Conservation (phyloP, 2,888 invertebrate genomes). For the Lamellibrachia columna region DNA sequence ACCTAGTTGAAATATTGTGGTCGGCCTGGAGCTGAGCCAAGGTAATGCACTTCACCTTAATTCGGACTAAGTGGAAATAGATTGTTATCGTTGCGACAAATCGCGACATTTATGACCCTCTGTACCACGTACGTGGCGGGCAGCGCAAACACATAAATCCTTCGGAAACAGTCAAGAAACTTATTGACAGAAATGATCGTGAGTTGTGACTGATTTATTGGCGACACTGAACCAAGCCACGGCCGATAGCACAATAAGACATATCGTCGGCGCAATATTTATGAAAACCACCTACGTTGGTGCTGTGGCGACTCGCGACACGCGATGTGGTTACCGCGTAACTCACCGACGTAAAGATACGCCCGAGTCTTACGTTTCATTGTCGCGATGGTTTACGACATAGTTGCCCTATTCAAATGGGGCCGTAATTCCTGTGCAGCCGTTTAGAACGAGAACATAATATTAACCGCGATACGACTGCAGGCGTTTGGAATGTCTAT, state of each 20-base stretch:
- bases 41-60: background rate
- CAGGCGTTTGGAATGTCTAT: background rate
- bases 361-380: background rate
- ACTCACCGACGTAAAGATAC: background rate
- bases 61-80: background rate
- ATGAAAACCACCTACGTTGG: background rate
- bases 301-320: background rate
- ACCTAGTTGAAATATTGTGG: background rate
- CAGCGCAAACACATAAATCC: background rate
- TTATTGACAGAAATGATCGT: background rate
- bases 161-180: background rate
- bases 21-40: background rate
- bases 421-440: background rate
- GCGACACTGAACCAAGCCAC: background rate
- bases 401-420: background rate
- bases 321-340: background rate
- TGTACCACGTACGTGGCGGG: background rate
- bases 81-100: background rate
- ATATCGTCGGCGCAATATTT: background rate
- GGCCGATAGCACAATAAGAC: no score
- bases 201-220: background rate
- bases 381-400: background rate
- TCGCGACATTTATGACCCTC: background rate
- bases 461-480: background rate
- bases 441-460: background rate